Evolutionary conservation across 2,113 vertebrate genomes (phyloP).

Genomic region (Microcebus murinus): DNA sequence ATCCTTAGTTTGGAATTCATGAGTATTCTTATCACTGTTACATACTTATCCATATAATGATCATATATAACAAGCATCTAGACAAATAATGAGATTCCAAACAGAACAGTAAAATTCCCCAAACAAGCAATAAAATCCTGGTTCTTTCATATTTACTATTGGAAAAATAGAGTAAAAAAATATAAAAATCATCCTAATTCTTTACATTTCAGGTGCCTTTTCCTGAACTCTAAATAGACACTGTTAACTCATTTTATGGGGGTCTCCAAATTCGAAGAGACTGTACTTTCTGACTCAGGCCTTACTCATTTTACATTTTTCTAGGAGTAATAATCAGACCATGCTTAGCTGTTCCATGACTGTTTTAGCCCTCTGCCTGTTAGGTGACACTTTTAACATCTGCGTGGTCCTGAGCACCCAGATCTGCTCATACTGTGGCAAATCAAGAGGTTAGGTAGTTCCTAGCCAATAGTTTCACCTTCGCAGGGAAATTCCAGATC

Average conservation of each 20-base stretch:
- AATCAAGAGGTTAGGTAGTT: not conserved
- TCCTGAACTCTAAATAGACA: not conserved
- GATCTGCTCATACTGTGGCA: accelerated
- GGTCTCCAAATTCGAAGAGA: not conserved
- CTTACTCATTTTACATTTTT: not conserved
- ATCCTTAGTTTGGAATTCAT: conserved; percentile 8
- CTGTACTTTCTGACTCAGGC: not conserved
- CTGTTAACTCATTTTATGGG: not conserved
- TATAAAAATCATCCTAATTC: not conserved
- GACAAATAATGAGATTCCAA: not conserved
- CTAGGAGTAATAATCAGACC: not conserved
- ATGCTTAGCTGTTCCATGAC: not conserved
- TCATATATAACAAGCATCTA: not conserved
- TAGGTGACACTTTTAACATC: not conserved
- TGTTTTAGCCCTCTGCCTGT: not conserved
- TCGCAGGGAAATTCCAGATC: not conserved
- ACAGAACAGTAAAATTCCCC: not conserved
- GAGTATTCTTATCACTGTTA: not conserved
- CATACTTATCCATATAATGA: not conserved
- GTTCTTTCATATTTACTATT: not conserved
- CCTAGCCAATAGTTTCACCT: not conserved
- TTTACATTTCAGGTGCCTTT: not conserved
- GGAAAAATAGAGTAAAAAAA: not conserved
- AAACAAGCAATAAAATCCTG: not conserved
- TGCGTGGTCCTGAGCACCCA: not conserved